Evolutionary conservation across 2,797 vertebrate species (phyloP), one percentile per base, ranked within the genome.

Genomic region (Australoheros facetus): DNA sequence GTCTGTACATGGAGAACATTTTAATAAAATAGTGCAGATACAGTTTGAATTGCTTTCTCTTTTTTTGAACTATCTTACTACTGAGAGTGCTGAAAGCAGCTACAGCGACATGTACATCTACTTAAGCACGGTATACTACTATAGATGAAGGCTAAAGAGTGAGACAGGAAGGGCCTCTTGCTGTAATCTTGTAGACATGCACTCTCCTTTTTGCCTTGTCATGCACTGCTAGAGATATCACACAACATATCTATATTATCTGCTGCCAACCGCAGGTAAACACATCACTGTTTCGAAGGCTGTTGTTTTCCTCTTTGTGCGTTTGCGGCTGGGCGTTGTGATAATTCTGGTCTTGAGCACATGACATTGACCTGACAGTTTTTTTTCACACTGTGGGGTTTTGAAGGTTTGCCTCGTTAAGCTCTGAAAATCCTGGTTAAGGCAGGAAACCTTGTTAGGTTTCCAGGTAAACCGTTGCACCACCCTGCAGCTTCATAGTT

Each of bases 161-260:
- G 82, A 82, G 76, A 82, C 71, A 80, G 73, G 83, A 90, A 85
- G 85, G 79, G 79, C 84, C 79, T 76, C 87, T 91, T 87, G 83
- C 60, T 91, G 82, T 89, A 86, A 93, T 92, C 87, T 91, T 89
- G 69, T 62, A 85, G 80, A 73, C 84, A 86, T 81, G 75, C 54
- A 71, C 83, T 80, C 87, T 88, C 84, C 85, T 83, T 58, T 78
- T 82, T 59, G 14, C 75, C 85, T 66, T 79, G 71, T 82, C 66
- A 72, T 87, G 85, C 83, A 79, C 71, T 83, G 69, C 80, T 73
- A 81, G 79, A 87, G 82, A 89, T 85, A 88, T 86, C 73, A 69
- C 73, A 59, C 53, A 48, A 39, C 54, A 12, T 75, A 79, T 88
- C 73, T 85, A 76, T 87, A 79, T 75, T 75, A 77, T 91, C 82